Conservation (phyloP, 1,140 invertebrate species). For the Cotesia vestalis region DNA sequence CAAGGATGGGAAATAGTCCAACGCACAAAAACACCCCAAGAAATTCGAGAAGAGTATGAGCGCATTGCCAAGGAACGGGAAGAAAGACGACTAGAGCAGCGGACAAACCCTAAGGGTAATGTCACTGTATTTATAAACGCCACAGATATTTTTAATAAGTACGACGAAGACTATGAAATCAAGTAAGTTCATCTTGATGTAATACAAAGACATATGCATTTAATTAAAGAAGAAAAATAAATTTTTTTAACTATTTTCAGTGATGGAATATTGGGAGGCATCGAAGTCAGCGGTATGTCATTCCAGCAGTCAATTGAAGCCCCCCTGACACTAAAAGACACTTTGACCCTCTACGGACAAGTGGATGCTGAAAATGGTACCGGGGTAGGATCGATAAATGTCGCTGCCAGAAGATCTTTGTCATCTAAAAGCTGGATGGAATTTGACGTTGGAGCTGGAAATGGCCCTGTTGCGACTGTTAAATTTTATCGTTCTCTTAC, state of each 20-base stretch:
- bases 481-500: conserved; percentile 79
- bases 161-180: conserved; percentile 75
- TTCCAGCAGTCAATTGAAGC: conserved; percentile 93
- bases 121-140: conserved; percentile 91
- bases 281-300: conserved; percentile 92
- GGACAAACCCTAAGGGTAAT: conserved; percentile 89
- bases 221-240: not conserved
- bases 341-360: conserved; percentile 80
- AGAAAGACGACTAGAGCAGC: conserved; percentile 83
- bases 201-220: not conserved
- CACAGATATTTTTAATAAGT: conserved; percentile 88
- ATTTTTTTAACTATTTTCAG: conserved; percentile 65
- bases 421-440: conserved; percentile 88
- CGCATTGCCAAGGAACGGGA: conserved; percentile 80
- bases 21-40: conserved; percentile 87
- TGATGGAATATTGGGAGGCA: conserved; percentile 72
- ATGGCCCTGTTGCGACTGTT: conserved; percentile 77
- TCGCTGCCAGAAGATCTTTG: conserved; percentile 78
- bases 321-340: conserved; percentile 86
- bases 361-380: conserved; percentile 88
- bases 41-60: conserved; percentile 95
- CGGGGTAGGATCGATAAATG: conserved; percentile 77
- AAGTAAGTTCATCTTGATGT: conserved; percentile 46
- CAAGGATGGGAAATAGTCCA: conserved; percentile 93
- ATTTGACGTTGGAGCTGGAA: conserved; percentile 80